Evolutionary conservation across 2,113 vertebrate genomes (phyloP).

Genomic region (Calyptommatus sinebrachiatus): DNA sequence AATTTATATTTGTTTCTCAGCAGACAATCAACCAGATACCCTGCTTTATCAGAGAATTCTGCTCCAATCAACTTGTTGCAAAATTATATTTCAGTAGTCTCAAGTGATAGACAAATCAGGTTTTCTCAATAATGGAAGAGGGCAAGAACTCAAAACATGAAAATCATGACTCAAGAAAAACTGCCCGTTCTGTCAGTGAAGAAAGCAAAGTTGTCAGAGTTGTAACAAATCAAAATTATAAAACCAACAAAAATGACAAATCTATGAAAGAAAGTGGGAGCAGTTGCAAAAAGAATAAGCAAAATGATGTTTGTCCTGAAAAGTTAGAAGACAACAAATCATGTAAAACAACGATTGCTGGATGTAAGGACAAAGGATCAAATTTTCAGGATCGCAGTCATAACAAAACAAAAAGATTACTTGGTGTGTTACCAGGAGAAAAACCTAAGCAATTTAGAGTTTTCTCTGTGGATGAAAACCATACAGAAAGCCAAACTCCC

Average conservation of each 20-base stretch:
- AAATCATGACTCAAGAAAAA: conserved; percentile 81
- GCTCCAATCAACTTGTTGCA: conserved; percentile 66
- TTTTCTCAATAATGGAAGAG: conserved; percentile 87
- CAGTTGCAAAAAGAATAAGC: conserved; percentile 73
- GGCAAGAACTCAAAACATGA: conserved; percentile 81
- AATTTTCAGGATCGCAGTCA: conserved; percentile 77
- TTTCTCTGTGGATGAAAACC: conserved; percentile 58
- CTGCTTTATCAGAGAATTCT: conserved; percentile 68
- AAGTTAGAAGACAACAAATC: conserved; percentile 73
- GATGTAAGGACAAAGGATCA: conserved; percentile 68
- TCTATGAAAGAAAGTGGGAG: conserved; percentile 71
- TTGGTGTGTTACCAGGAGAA: conserved; percentile 57
- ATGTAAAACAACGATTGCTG: conserved; percentile 70
- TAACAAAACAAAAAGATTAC: conserved; percentile 75
- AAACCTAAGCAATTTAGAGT: conserved; percentile 62
- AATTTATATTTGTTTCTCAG: conserved; percentile 47
- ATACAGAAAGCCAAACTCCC: conserved; percentile 35
- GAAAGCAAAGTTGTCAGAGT: conserved; percentile 80
- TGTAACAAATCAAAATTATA: conserved; percentile 77
- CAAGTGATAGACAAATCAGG: conserved; percentile 62
- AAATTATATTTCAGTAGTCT: conserved; percentile 69
- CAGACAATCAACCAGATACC: conserved; percentile 67
- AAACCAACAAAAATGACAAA: conserved; percentile 77
- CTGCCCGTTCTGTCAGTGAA: conserved; percentile 71
- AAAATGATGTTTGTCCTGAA: conserved; percentile 76